Conservation (phyloP, 2,797 vertebrate genomes). For the Phaenicophaeus curvirostris region DNA sequence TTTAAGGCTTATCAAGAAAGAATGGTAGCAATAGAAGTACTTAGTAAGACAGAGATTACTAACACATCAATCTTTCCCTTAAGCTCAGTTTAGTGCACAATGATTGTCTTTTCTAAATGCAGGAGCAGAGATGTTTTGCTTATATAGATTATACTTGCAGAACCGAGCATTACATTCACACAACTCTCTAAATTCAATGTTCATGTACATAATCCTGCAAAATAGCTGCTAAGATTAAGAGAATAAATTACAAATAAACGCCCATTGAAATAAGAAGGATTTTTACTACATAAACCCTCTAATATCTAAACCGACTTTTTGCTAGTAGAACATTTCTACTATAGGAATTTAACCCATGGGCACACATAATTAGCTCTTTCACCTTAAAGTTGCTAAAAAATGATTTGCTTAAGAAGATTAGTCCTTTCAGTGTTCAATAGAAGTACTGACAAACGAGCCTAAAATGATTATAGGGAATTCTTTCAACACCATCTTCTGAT, state of each 20-base stretch:
- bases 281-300: slow-evolving; percentile 12
- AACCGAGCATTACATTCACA: not conserved
- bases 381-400: slow-evolving; percentile 68
- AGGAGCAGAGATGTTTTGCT: not conserved
- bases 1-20: slow-evolving; percentile 38
- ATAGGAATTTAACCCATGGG: slow-evolving; percentile 24
- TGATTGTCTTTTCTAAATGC: not conserved
- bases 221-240: not conserved
- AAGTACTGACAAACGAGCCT: slow-evolving; percentile 65
- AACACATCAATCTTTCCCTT: slow-evolving; percentile 17
- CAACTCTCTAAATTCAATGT: not conserved
- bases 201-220: not conserved
- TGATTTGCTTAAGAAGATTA: slow-evolving; percentile 82
- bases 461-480: slow-evolving; percentile 68
- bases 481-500: slow-evolving; percentile 57
- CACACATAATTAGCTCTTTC: slow-evolving; percentile 64
- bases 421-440: slow-evolving; percentile 73
- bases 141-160: not conserved
- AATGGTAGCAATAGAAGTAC: not conserved
- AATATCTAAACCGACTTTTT: slow-evolving; percentile 18
- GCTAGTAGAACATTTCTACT: slow-evolving; percentile 21
- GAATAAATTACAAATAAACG: not conserved
- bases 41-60: not conserved
- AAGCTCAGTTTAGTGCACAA: not conserved
- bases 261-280: not conserved